Conservation (phyloP, 2,888 invertebrate species). For the Mechanitis mazaeus region DNA sequence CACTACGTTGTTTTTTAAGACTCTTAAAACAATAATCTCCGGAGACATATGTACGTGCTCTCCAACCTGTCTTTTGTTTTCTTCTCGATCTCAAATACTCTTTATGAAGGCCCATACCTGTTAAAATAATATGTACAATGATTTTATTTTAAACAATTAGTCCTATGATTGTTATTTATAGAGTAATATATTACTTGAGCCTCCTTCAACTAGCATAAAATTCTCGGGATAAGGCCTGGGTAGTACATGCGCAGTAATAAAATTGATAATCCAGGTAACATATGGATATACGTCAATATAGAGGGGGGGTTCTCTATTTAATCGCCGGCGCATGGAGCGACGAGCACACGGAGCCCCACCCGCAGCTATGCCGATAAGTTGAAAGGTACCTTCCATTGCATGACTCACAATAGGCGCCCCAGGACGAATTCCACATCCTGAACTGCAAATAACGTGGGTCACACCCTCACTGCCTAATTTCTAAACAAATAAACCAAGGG, state of each 20-base stretch:
- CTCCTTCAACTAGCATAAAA: slow-evolving; percentile 45
- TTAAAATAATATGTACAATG: slow-evolving; percentile 21
- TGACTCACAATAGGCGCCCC: slow-evolving; percentile 61
- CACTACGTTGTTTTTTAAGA: slow-evolving; percentile 31
- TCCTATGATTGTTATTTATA: not conserved
- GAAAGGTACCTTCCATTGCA: slow-evolving; percentile 48
- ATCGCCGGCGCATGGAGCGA: slow-evolving; percentile 46
- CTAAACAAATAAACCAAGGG: slow-evolving; percentile 30
- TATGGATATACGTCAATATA: slow-evolving; percentile 65
- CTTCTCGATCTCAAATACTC: slow-evolving; percentile 41
- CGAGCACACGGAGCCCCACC: slow-evolving; percentile 49
- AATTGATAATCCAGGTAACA: slow-evolving; percentile 56
- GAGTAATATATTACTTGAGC: slow-evolving; percentile 37
- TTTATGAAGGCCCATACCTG: slow-evolving; percentile 45
- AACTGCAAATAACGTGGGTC: slow-evolving; percentile 57
- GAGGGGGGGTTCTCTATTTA: slow-evolving; percentile 56
- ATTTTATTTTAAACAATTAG: not conserved
- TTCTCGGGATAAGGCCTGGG: slow-evolving; percentile 54
- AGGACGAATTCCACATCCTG: slow-evolving; percentile 59
- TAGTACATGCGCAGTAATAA: slow-evolving; percentile 53
- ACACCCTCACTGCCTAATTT: slow-evolving; percentile 52
- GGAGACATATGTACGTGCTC: slow-evolving; percentile 45
- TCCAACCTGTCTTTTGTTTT: slow-evolving; percentile 49
- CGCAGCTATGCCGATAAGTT: slow-evolving; percentile 55
- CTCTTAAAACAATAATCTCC: slow-evolving; percentile 53